Base-by-base conservation (phyloP, 2,888 invertebrate species). In the Heteromurus nitidus region DNA sequence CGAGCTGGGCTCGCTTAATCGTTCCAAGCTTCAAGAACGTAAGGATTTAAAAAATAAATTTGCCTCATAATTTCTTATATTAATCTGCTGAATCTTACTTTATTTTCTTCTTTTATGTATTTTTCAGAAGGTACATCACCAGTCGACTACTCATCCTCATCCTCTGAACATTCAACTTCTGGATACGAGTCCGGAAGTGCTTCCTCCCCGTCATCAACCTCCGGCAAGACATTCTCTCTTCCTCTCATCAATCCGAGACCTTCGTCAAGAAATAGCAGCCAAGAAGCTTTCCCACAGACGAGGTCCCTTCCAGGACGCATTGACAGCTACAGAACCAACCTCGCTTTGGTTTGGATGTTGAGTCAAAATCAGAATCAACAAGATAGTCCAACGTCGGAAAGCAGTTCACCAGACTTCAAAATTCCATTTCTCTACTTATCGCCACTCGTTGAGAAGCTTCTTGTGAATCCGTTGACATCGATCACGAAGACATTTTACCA, bases 341-440 rank as follows among this genome's bases (percentile, higher is more conserved):
- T 76, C 0, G 76, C 76, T 47, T 22, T 76, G 16, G 76, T 76
- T n/a, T 76, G 76, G 76, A 60, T 76, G 24, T 55, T 68, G 7
- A 26, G 47, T 22, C 68, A 76, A 42, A 20, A 42, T 1, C 30
- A 22, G 2, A 18, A 26, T 9, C 7, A 47, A n/a, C 16, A 47
- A 3, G n/a, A n/a, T 47, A n/a, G 24, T 16, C 18, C 22, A 11
- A 18, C 16, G 3, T 31, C 31, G 11, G 3, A n/a, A 55, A 55
- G 7, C 9, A 28, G 18, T n/a, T 13, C 30, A 7, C 20, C 9
- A 13, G 18, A 22, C 0, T 28, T 5, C 2, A 75, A 42, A 30
- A 65, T 75, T 55, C 75, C 76, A 68, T 76, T 76, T 18, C 68
- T 36, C 11, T 76, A 76, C 18, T 60, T 76, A 31, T 76, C 76